Evolutionary conservation across 2,888 invertebrate species (phyloP), one percentile per base, ranked within the genome.

Genomic region (Timema cristinae): DNA sequence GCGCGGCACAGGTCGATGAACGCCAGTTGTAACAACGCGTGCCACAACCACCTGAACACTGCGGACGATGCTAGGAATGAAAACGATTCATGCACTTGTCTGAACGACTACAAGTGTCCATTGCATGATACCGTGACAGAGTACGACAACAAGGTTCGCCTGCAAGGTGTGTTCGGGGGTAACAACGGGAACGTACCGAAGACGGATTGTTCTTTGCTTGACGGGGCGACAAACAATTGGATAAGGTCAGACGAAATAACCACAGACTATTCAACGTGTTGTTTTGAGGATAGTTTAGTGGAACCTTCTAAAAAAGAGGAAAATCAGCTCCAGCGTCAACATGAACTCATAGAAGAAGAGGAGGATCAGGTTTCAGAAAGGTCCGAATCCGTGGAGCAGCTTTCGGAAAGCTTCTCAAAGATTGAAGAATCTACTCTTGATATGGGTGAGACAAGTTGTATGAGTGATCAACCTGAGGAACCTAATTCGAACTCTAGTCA

Each of bases 271-370:
- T 75, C 77, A 13, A 75, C 76, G 15, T 76, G 76, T 50, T 80
- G 73, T 63, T 77, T 75, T 77, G 79, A 82, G 81, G 78, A 83
- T 82, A 81, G 84, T 84, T 74, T 85, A 82, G 79, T 79, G 4
- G 86, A 86, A 73, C 71, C 68, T 5, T 47, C 13, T 51, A 51
- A 52, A 47, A 59, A 69, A 47, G 68, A 71, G 5, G 59, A 69
- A 13, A 61, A 61, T 13, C 61, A 70, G 13, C 54, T 32, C n/a
- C 47, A 61, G 78, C 81, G 75, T 81, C 70, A 80, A 0, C 82
- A 82, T 71, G 86, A 86, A 80, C 83, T 85, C 32, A 87, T 87
- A 73, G 80, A 86, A 66, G 87, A 88, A 74, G 84, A 78, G 75
- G 85, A 84, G 76, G 85, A 85, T 73, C 84, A 77, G 74, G 79